These are phyloP conservation scores for Tylochromis polylepis DNA, from an alignment of 2,113 vertebrate species.

Conservation along the genomic window DNA sequence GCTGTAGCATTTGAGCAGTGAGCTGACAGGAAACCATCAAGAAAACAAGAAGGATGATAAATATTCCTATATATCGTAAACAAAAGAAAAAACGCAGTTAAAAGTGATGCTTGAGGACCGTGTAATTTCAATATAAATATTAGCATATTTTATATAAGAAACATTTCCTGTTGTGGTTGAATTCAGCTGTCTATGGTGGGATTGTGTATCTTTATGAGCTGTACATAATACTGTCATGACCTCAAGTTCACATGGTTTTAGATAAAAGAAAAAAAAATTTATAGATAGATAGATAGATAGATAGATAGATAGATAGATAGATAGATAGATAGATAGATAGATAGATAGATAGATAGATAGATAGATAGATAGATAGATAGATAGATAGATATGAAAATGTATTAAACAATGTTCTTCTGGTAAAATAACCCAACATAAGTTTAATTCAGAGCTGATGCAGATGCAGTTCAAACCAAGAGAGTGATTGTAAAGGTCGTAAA, in stretches of 20 bases:
- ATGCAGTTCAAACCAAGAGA: background rate
- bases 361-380: too few species aligned
- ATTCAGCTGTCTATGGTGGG: background rate
- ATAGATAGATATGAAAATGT: too few species aligned
- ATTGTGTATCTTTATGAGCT: background rate
- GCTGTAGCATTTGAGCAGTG: background rate
- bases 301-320: too few species aligned
- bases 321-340: too few species aligned
- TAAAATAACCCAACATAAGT: background rate
- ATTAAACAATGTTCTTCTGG: background rate
- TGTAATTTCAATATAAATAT: background rate
- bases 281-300: too few species aligned
- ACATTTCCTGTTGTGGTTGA: background rate
- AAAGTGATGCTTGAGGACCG: background rate
- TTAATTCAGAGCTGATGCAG: background rate
- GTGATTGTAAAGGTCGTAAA: constrained; percentile 36
- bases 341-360: too few species aligned
- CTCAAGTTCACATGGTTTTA: background rate
- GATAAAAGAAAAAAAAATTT: background rate
- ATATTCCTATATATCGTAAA: background rate
- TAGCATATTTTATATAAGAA: background rate
- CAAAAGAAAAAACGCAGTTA: background rate
- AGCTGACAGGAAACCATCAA: constrained; percentile 20
- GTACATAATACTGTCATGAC: background rate
- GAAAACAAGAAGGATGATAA: background rate